These are phyloP conservation scores for Plutella xylostella DNA, from an alignment of 2,888 invertebrate species.

Conservation along the genomic window DNA sequence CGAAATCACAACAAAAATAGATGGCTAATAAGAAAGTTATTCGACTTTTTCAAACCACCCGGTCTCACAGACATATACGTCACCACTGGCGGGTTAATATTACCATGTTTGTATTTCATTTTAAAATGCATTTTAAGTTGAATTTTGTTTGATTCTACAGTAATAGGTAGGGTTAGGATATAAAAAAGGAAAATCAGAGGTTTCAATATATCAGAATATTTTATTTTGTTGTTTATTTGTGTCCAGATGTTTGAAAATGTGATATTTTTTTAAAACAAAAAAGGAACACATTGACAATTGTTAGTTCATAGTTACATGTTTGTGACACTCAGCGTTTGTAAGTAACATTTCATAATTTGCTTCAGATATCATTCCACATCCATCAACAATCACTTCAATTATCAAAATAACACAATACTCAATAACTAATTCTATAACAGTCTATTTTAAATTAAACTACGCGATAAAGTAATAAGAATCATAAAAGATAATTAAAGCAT, in stretches of 20 bases:
- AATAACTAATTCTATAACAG: conserved; percentile 67
- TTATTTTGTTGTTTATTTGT: neutral
- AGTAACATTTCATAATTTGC: neutral
- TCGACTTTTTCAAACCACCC: too few species aligned
- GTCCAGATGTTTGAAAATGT: neutral
- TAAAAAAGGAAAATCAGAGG: too few species aligned
- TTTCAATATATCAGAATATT: conserved; percentile 1
- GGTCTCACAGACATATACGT: too few species aligned
- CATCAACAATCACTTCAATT: conserved; percentile 25
- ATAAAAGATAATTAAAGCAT: conserved; percentile 69
- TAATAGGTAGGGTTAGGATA: too few species aligned
- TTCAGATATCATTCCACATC: conserved; percentile 8
- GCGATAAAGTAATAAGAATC: conserved; percentile 57
- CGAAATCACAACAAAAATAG: too few species aligned
- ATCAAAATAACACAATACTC: conserved; percentile 43
- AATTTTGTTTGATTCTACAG: too few species aligned
- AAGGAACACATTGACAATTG: neutral
- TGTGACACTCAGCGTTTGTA: neutral
- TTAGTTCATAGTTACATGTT: neutral
- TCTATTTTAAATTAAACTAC: conserved; percentile 69
- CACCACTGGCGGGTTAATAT: too few species aligned
- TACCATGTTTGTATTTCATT: too few species aligned
- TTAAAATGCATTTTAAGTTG: too few species aligned
- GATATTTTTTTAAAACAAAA: neutral
- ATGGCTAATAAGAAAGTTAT: too few species aligned